Evolutionary conservation across 1,140 invertebrate species (phyloP), one percentile per base, ranked within the genome.

Genomic region (Drosophila azteca): DNA sequence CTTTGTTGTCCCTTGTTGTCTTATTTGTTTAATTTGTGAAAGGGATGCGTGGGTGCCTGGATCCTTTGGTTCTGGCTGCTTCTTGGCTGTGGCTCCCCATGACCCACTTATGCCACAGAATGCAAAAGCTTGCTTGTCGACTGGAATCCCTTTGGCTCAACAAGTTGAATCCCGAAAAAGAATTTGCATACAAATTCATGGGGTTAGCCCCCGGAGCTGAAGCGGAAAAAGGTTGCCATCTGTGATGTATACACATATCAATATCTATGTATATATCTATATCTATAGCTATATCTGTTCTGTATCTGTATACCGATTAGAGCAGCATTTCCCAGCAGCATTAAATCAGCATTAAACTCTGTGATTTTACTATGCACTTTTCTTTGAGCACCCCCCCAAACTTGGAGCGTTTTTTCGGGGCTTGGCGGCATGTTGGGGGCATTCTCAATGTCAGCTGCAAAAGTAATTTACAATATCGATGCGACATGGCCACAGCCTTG

Each of bases 11-110:
- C 59, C 46, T 58, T 81, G 78, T 85, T 87, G 69, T 82, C 68
- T 82, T 87, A 81, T 87, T 87, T 87, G 81, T 87, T 87, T 85
- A 85, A 85, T 87, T 85, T 85, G 78, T 87, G 59, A 81, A 78
- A 70, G 26, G 44, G 51, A 24, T 69, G 64, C 5, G 51, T 39
- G 35, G 3, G 0, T 35, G 35, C 3, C 11, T 3, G 9, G 3
- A 9, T 24, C 61, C 31, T 51, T 45, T 60, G 11, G 11, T 3
- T 51, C 45, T 60, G 15, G 15, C 6, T n/a, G 26, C n/a, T 17
- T 3, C 24, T 24, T 3, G 5, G 24, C 5, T 26, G 24, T 6
- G 24, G 7, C 13, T 51, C 29, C 26, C 31, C 29, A 7, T 31
- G 7, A 8, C 15, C 48, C 22, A 1, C 51, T 13, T 43, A 8